Evolutionary conservation across 1,140 invertebrate genomes (phyloP).

Genomic region (Andricus grossulariae): DNA sequence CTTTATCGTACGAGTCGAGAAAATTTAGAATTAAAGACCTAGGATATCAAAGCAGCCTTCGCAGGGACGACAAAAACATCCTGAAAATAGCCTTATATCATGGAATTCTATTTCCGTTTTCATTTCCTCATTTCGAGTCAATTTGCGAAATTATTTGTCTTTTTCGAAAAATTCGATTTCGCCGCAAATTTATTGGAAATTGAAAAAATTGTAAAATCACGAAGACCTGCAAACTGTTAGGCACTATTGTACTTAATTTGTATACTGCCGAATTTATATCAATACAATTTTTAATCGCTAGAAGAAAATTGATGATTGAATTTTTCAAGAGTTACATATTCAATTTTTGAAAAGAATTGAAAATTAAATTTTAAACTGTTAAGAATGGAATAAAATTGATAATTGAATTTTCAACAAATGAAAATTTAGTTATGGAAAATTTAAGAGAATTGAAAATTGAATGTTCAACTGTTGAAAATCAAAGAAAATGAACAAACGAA

Average conservation of each 20-base stretch:
- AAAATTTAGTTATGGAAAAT: too few relatives aligned
- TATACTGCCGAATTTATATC: conserved; percentile 9
- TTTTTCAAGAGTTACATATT: not conserved
- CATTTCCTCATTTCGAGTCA: not conserved
- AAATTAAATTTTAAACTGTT: too few relatives aligned
- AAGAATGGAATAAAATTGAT: too few relatives aligned
- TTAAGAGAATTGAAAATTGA: too few relatives aligned
- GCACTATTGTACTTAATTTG: conserved; percentile 18
- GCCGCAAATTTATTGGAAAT: not conserved
- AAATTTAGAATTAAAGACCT: conserved; percentile 20
- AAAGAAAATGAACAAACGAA: too few relatives aligned
- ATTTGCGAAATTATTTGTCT: not conserved
- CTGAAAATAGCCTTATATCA: not conserved
- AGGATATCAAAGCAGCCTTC: conserved; percentile 17
- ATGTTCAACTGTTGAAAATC: too few relatives aligned
- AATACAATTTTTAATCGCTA: not conserved
- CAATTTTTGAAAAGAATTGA: not conserved
- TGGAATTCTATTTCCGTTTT: conserved; percentile 4
- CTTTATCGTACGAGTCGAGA: conserved; percentile 7
- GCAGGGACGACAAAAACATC: not conserved
- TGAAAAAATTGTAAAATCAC: not conserved
- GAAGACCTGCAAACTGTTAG: conserved; percentile 3
- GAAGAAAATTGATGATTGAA: not conserved
- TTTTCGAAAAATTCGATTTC: not conserved
- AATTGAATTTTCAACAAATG: too few relatives aligned